These are phyloP conservation scores for Morpho achilles DNA, from an alignment of 2,888 invertebrate genomes.

Conservation along the genomic window DNA sequence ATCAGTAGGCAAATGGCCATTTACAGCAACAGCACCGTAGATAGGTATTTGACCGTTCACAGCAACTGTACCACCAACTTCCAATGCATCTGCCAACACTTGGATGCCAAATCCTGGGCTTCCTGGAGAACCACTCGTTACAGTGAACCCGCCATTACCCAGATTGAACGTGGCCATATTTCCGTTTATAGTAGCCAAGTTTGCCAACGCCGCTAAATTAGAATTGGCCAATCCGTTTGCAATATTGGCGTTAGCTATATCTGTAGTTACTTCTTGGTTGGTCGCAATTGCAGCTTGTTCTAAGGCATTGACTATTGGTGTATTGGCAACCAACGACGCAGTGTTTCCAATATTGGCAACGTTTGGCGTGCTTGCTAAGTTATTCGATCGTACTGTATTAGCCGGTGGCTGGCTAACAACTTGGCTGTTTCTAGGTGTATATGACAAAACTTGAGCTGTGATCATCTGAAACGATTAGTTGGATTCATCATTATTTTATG, in stretches of 20 bases:
- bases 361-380: constrained; percentile 14
- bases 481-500: too few relatives aligned
- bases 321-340: constrained; percentile 2
- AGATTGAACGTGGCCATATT: constrained; percentile 35
- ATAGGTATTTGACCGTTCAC: constrained; percentile 54
- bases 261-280: constrained; percentile 3
- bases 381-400: constrained; percentile 4
- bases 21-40: constrained; percentile 44
- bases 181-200: constrained; percentile 29
- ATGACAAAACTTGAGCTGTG: constrained; percentile 34
- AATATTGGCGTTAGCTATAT: constrained; percentile 9
- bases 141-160: constrained; percentile 31
- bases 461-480: constrained; percentile 32
- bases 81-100: constrained; percentile 46
- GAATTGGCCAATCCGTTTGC: constrained; percentile 15
- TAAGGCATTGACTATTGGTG: constrained; percentile 16
- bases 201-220: constrained; percentile 25
- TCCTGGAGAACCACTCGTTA: constrained; percentile 35
- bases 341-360: constrained; percentile 10
- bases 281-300: constrained; percentile 18
- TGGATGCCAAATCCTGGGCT: constrained; percentile 41
- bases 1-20: constrained; percentile 47
- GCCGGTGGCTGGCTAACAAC: constrained; percentile 1
- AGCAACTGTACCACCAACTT: constrained; percentile 49
- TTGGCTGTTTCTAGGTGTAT: constrained; percentile 24